Conservation (phyloP, 2,888 invertebrate species). For the Idaea biselata region DNA sequence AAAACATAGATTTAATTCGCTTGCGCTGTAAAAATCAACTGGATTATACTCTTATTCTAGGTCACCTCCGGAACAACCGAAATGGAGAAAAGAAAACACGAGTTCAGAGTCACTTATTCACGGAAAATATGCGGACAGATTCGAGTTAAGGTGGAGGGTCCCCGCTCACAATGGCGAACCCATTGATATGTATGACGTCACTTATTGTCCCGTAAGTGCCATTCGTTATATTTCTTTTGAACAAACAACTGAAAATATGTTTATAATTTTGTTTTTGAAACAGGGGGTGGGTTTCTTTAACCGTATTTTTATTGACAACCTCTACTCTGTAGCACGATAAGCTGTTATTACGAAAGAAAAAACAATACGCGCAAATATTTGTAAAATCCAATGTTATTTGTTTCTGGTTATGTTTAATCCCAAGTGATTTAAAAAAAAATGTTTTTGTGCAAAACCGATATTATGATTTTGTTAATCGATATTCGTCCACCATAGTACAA, state of each 20-base stretch:
- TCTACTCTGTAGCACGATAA: no score
- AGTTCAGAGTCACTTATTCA: constrained; percentile 70
- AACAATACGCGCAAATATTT: no score
- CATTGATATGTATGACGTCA: constrained; percentile 90
- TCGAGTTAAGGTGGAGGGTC: constrained; percentile 90
- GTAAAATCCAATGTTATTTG: no score
- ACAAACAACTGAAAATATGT: neutral
- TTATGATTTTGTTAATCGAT: no score
- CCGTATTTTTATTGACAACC: no score
- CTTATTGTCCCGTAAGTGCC: constrained; percentile 87
- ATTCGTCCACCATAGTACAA: no score
- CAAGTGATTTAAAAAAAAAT: no score
- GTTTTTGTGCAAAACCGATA: no score
- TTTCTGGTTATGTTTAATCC: no score
- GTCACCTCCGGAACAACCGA: constrained; percentile 86
- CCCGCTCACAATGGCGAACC: constrained; percentile 95
- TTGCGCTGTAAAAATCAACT: no score
- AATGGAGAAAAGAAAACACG: constrained; percentile 65
- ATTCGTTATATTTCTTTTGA: neutral
- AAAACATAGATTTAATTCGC: no score
- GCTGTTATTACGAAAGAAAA: no score
- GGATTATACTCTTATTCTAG: constrained; percentile 41
- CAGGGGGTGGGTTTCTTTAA: neutral
- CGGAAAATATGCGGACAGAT: constrained; percentile 86
- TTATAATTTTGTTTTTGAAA: neutral